Conservation (phyloP, 2,113 vertebrate genomes). For the Lucifuga dentata region DNA sequence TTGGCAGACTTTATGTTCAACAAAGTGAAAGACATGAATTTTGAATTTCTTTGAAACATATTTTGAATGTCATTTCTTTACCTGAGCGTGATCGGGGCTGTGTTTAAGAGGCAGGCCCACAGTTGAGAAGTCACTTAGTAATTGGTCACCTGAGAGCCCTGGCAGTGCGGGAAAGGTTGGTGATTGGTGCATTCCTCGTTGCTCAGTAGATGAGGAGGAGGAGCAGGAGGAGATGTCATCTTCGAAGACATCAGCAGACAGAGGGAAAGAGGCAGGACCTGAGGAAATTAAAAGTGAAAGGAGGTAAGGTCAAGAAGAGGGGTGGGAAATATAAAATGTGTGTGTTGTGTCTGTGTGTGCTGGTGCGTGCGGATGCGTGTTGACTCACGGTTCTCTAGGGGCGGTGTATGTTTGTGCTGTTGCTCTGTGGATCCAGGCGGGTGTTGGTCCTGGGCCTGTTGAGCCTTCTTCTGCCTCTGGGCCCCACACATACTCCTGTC, state of each 20-base stretch:
- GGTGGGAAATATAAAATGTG: not conserved
- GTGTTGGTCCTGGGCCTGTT: conserved; percentile 78
- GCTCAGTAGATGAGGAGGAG: conserved; percentile 79
- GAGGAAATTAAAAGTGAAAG: conserved; percentile 47
- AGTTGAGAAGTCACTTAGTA: conserved; percentile 79
- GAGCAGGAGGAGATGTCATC: conserved; percentile 84
- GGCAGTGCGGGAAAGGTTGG: conserved; percentile 72
- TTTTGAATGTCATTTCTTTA: conserved; percentile 33
- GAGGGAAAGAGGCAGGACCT: conserved; percentile 75
- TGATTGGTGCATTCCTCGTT: conserved; percentile 73
- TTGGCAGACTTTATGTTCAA: too few species aligned
- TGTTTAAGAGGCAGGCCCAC: conserved; percentile 60
- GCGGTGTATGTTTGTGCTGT: conserved; percentile 73
- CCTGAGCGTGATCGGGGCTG: conserved; percentile 78
- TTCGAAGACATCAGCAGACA: conserved; percentile 84
- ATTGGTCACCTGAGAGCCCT: conserved; percentile 76
- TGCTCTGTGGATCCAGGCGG: conserved; percentile 76
- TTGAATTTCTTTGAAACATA: not conserved
- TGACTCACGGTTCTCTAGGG: conserved; percentile 68
- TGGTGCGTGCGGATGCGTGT: conserved; percentile 27
- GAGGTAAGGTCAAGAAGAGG: conserved; percentile 41
- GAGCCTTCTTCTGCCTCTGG: conserved; percentile 83
- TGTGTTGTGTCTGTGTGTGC: conserved; percentile 21
- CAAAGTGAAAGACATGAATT: too few species aligned
- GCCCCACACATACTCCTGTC: conserved; percentile 70